These are phyloP conservation scores for Eulemur rufifrons DNA, from an alignment of 2,113 vertebrate species.

Conservation along the genomic window DNA sequence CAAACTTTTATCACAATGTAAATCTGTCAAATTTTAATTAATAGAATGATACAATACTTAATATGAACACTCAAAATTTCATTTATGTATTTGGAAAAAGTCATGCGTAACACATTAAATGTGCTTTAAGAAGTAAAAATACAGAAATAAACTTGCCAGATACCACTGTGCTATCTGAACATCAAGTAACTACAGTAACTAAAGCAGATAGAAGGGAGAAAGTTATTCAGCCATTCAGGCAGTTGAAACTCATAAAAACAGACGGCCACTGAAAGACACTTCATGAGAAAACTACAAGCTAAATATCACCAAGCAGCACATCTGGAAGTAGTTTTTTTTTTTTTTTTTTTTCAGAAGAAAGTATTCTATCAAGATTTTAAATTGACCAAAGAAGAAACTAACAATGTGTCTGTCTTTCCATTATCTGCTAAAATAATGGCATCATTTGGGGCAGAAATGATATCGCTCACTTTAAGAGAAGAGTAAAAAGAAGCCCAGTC, in stretches of 20 bases:
- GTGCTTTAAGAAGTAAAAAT: background rate
- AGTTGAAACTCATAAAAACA: background rate
- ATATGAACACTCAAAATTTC: background rate
- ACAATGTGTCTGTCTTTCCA: background rate
- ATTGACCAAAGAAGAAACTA: background rate
- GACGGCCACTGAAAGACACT: background rate
- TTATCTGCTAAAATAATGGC: background rate
- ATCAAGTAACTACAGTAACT: background rate
- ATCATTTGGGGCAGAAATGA: background rate
- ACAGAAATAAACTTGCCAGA: background rate
- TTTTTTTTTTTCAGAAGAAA: background rate
- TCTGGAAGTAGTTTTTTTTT: background rate
- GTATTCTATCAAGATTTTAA: conserved; percentile 17
- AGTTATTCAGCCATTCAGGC: background rate
- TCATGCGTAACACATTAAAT: background rate
- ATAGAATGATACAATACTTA: background rate
- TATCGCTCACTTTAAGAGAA: background rate
- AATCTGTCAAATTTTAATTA: background rate
- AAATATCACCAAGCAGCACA: background rate
- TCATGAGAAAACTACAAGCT: background rate
- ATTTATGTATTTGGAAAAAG: background rate
- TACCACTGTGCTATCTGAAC: background rate
- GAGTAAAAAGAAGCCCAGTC: background rate
- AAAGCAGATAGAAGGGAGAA: background rate
- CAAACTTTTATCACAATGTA: background rate